Base-by-base conservation (phyloP, 2,888 invertebrate genomes). In the Heteropelma amictum region DNA sequence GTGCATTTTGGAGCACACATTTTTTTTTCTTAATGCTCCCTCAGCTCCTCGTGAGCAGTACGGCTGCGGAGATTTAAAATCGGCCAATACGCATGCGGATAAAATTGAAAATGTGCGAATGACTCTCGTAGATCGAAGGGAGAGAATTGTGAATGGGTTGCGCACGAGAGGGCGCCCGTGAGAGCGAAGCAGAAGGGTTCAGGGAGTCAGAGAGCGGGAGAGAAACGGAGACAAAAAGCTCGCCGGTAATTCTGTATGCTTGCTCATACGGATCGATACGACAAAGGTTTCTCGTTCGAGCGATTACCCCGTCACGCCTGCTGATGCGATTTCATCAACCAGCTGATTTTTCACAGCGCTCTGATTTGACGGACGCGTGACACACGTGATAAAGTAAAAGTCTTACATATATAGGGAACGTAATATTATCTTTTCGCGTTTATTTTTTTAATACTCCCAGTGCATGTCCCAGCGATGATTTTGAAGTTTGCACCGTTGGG, bases 291-390 rank as follows among this genome's bases (percentile, higher is more conserved):
- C 40, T 72, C 53, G 68, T 51, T 58, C 73, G 51, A 73, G 42
- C 69, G 72, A 76, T 78, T 76, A 76, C 64, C 56, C 56, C 76
- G 73, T 76, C 65, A 69, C 71, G 78, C 71, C 68, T 72, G 73
- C 70, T 69, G 73, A 71, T 69, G 71, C 71, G 60, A 78, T 76
- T 68, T 67, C 28, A 72, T 69, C 68, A 54, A 76, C 73, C 71
- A 76, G 76, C 68, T 78, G 76, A 76, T 76, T 71, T 76, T 68
- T 35, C 49, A 63, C 67, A 42, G 64, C 28, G 64, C 30, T 60
- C 53, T 54, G 58, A 64, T 47, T 64, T 60, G 23, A 33, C 45
- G 19, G n/a, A n/a, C 40, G 6, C 58, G 49, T 17, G 47, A 54
- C 19, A 63, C 33, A 23, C 40, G 10, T 45, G 14, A 33, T n/a